Evolutionary conservation across 2,888 invertebrate species (phyloP), one percentile per base, ranked within the genome.

Genomic region (Eupithecia exiguata): DNA sequence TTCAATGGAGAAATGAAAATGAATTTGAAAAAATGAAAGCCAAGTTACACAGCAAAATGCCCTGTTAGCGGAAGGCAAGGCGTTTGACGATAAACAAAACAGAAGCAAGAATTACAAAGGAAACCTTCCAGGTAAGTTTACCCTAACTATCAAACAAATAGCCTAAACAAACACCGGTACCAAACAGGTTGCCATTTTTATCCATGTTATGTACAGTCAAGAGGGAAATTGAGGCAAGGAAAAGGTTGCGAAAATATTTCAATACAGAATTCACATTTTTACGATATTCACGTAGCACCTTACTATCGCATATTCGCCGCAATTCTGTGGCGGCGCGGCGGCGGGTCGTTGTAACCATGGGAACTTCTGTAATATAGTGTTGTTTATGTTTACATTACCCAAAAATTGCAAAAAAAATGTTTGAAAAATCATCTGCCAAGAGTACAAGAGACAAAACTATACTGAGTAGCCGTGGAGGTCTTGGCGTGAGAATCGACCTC

Each of bases 251-350:
- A 83, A 86, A 92, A 92, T 92, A 92, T 93, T 93, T 92, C 92
- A 92, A 93, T 92, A 93, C 90, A 89, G 91, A 88, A 90, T 92
- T 91, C 91, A 86, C 89, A 91, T 92, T 92, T 91, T 91, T 92
- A 89, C 88, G 53, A 53, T 49, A 21, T 21, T 53, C 21, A 53
- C 4, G n/a, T 53, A 10, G 53, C 21, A 21, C 53, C 12, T 21
- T 21, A 25, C 58, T 58, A 25, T 53, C 49, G 21, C 6, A 9
- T 21, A 53, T 53, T 21, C 21, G 7, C 49, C 49, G 10, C n/a
- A 21, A 53, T 21, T 3, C 10, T 10, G 49, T 21, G 4, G 30
- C 4, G 30, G 49, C 10, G 49, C 10, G 4, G 30, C 4, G 30
- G 49, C 10, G 49, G 49, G 10, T 9, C 10, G 7, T 53, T 53